Percentiles rank a stretch among this genome's conserved stretches.
Evolutionary conservation across 2,797 vertebrate species (phyloP).

Genomic region (Acomys russatus): DNA sequence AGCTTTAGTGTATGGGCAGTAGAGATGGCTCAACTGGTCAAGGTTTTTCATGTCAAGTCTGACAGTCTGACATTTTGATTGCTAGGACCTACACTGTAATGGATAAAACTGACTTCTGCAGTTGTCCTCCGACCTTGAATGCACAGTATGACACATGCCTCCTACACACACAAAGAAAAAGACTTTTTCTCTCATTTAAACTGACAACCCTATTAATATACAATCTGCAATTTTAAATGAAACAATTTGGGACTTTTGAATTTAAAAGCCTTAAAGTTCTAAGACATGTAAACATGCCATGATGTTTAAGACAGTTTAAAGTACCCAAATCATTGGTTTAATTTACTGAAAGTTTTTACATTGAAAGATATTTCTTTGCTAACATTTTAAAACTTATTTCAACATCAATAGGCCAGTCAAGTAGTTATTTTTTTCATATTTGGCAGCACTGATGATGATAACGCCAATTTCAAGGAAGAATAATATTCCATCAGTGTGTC

Average conservation of each 20-base stretch:
- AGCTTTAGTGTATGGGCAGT: not conserved
- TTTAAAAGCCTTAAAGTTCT: not conserved
- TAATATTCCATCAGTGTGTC: not conserved
- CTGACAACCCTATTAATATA: not conserved
- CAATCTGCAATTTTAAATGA: not conserved
- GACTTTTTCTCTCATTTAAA: not conserved
- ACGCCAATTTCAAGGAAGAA: not conserved
- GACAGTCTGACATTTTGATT: not conserved
- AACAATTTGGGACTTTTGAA: not conserved
- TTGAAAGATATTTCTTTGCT: not conserved
- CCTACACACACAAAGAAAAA: not conserved
- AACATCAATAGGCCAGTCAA: not conserved
- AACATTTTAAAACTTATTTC: not conserved
- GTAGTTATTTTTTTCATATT: not conserved
- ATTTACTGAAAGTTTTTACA: not conserved
- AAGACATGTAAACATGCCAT: not conserved
- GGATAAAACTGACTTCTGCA: not conserved
- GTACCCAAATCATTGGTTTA: not conserved
- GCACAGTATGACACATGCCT: not conserved
- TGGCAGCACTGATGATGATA: constrained; percentile 12
- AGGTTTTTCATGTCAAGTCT: not conserved
- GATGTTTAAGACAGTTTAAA: not conserved
- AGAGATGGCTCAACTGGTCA: not conserved
- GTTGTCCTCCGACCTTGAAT: not conserved
- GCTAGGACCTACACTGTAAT: not conserved